Evolutionary conservation across 2,113 vertebrate species (phyloP).

Genomic region (Oreochromis niloticus): DNA sequence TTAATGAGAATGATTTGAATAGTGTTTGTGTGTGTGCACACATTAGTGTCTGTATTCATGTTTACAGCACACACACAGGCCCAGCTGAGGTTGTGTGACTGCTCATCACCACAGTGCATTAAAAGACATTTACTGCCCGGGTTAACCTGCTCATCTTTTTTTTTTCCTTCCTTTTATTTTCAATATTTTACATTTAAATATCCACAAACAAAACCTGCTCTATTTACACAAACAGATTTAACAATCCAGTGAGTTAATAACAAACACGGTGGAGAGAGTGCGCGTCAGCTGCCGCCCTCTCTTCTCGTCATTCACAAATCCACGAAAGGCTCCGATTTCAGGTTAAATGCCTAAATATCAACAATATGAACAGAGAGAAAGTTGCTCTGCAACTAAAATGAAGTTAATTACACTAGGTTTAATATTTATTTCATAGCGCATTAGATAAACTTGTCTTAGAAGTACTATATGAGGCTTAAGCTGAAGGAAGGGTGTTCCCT

Average conservation of each 20-base stretch:
- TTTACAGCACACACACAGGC: conserved; percentile 14
- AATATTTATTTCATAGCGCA: conserved; percentile 53
- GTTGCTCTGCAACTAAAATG: conserved; percentile 91
- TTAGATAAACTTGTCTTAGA: not conserved
- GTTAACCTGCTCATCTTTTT: not conserved
- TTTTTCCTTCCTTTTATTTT: not conserved
- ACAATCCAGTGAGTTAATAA: conserved; percentile 82
- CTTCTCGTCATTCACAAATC: conserved; percentile 72
- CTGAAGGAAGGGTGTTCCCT: not conserved
- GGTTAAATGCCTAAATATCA: conserved; percentile 75
- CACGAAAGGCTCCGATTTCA: conserved; percentile 71
- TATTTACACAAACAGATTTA: conserved; percentile 74
- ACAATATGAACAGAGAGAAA: conserved; percentile 63
- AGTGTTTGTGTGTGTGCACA: not conserved
- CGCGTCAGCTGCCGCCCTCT: conserved; percentile 49
- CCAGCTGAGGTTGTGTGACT: conserved; percentile 30
- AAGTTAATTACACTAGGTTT: conserved; percentile 73
- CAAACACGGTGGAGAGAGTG: conserved; percentile 47
- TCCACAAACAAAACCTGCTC: conserved; percentile 54
- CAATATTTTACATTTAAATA: conserved; percentile 72
- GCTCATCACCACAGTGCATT: conserved; percentile 43
- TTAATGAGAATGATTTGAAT: conserved; percentile 31
- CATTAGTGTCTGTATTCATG: not conserved
- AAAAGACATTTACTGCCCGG: conserved; percentile 39
- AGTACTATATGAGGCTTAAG: not conserved